phyloP scores from a whole-genome alignment of 53 echinoderm and acorn worm genomes.

The Apostichopus leukothele region DNA sequence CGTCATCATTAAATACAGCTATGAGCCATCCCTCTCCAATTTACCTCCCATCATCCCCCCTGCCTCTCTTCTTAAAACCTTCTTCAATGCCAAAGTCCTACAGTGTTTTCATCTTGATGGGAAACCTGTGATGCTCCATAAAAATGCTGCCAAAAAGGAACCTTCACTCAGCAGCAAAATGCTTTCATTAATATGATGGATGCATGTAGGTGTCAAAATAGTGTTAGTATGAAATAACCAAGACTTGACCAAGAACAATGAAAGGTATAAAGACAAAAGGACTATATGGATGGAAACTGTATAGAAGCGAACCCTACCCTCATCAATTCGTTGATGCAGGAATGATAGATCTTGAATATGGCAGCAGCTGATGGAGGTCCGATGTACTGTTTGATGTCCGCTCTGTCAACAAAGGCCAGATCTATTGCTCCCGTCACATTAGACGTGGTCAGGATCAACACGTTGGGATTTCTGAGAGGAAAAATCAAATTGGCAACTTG shows the following conservation, averaged over 20 bases:
- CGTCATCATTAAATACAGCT: no score
- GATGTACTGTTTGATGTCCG: constrained; percentile 90
- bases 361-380: constrained; percentile 85
- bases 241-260: no score
- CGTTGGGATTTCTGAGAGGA: constrained; percentile 72
- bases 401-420: constrained; percentile 93
- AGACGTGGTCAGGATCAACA: constrained; percentile 87
- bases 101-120: no score
- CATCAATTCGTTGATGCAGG: constrained; percentile 91
- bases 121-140: neutral
- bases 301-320: constrained; percentile 55
- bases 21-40: no score
- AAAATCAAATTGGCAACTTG: no score
- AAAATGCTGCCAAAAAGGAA: neutral
- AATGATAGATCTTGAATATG: constrained; percentile 84
- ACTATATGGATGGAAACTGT: neutral
- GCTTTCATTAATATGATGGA: no score
- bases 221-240: no score
- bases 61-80: no score
- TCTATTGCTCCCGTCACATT: constrained; percentile 95
- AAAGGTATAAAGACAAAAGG: neutral
- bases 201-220: no score
- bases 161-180: no score
- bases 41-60: no score
- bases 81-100: no score